phyloP scores from a whole-genome alignment of 2,888 invertebrate species.

The Euclidia mi region DNA sequence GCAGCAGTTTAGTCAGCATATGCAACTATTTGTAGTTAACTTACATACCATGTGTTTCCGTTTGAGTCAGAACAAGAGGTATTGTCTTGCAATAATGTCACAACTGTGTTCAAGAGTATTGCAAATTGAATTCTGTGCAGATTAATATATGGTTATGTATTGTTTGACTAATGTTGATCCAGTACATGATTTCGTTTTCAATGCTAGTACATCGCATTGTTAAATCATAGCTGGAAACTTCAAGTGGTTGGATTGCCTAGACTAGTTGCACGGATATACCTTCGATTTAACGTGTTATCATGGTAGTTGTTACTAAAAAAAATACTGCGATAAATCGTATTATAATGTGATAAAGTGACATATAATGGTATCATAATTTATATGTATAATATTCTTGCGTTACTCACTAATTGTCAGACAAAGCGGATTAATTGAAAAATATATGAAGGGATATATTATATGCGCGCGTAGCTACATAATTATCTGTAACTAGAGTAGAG shows the following conservation, averaged over 20 bases:
- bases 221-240: conserved; percentile 43
- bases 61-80: conserved; percentile 15
- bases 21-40: conserved; percentile 16
- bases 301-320: too few relatives aligned
- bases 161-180: neutral
- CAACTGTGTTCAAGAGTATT: neutral
- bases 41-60: conserved; percentile 26
- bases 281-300: too few relatives aligned
- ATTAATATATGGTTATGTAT: neutral
- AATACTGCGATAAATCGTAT: too few relatives aligned
- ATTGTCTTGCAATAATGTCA: neutral
- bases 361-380: too few relatives aligned
- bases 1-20: conserved; percentile 23
- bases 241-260: conserved; percentile 31
- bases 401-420: too few relatives aligned
- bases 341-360: too few relatives aligned
- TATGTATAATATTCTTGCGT: too few relatives aligned
- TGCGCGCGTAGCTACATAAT: too few relatives aligned
- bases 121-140: conserved; percentile 5
- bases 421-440: too few relatives aligned
- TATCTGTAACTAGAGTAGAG: too few relatives aligned
- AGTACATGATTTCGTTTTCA: too few relatives aligned
- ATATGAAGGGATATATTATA: too few relatives aligned
- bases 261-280: neutral
- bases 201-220: conserved; percentile 50